Base-by-base conservation (phyloP, 2,113 vertebrate genomes). In the Turdus rufiventris region DNA sequence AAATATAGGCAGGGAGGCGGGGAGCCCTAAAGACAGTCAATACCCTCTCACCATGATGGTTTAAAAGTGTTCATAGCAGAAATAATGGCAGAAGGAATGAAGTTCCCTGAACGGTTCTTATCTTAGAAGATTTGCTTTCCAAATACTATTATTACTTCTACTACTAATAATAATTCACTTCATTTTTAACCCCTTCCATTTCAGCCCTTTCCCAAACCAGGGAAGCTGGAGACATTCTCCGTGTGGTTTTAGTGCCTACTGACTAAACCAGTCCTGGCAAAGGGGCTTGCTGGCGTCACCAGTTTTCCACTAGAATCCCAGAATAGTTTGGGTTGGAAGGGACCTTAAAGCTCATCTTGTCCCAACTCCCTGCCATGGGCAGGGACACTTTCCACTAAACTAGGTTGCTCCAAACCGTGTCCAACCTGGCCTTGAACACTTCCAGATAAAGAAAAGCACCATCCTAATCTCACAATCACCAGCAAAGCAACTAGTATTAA, bases 21-120 rank as follows among this genome's bases (percentile, higher is more conserved):
- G 11, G 38, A 66, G n/a, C 26, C 24, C 51, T 36, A 23, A 34
- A 20, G 21, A 18, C 0, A 2, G 24, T 2, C 0, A 0, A n/a
- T 12, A 31, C 0, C 6, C 36, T 29, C 24, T 29, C 43, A 61
- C 10, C 16, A 8, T 1, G 5, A 20, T 19, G 43, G 42, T 11
- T 25, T 77, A 4, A 11, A 42, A 40, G 8, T 7, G 21, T 28
- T 51, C 63, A 13, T 2, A 24, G 36, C 25, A 40, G 63, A 89
- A 80, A 36, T 9, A 14, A 68, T 0, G 7, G 31, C 58, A 63
- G 29, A 56, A 25, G 29, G 50, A 82, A 74, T 5, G 10, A n/a
- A 54, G 28, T 6, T 40, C 18, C 28, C 75, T 1, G 4, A 43
- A 23, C 18, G 42, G 11, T 26, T 60, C 26, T 60, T 31, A 28